Base-by-base conservation (phyloP, 2,113 vertebrate species). In the Aegithalos caudatus region DNA sequence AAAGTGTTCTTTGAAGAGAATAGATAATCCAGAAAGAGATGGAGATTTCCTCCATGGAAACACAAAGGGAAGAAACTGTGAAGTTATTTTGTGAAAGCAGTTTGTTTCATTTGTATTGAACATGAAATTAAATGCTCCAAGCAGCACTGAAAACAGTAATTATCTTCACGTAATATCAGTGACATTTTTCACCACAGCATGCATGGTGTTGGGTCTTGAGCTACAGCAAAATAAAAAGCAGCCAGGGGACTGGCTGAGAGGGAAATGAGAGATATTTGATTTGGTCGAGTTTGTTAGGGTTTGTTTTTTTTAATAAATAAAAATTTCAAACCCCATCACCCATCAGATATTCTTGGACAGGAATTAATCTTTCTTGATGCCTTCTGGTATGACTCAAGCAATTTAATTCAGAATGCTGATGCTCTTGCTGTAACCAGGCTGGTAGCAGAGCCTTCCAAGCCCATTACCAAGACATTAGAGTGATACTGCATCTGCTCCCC, bases 71-170 rank as follows among this genome's bases (percentile, higher is more conserved):
- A 91, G 31, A 57, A 82, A 86, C 11, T 31, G 4, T 7, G 14
- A 90, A 74, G 23, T 31, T 56, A 50, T 72, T 89, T 60, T 86
- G 25, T 81, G 61, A 88, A 96, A 94, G 60, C 38, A 77, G 42
- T 91, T 95, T 94, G 71, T 96, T 92, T 94, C 60, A 65, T 84
- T 80, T 50, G 23, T 73, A 67, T 51, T 2, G 4, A 95, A 90
- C 37, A 74, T 35, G 61, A 90, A 87, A 96, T 93, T 87, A 91
- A 97, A 94, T 6, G 7, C 64, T 93, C 79, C 45, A 69, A 66
- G 54, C 31, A 90, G 35, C 60, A 58, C 48, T 77, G 58, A 96
- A 96, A 96, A 81, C 24, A 85, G 72, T 81, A 88, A 86, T 89
- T 96, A 86, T 96, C 71, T 90, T 85, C 74, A 54, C 0, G 0